Conservation (phyloP, 2,888 invertebrate species). For the Crossocerus cetratus region DNA sequence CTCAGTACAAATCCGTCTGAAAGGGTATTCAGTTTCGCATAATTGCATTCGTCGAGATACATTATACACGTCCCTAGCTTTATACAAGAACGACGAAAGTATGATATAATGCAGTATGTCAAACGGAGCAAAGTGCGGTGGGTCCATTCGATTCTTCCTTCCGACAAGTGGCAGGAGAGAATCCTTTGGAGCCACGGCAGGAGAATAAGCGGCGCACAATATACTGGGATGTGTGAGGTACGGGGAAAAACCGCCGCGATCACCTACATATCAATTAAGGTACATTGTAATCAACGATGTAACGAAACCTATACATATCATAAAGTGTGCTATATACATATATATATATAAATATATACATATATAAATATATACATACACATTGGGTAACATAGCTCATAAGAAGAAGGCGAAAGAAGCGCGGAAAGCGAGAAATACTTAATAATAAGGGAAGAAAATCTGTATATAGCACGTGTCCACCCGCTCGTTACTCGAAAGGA, state of each 20-base stretch:
- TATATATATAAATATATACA: neutral
- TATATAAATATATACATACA: too few relatives aligned
- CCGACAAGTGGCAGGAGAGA: too few relatives aligned
- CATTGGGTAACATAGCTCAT: too few relatives aligned
- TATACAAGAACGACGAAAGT: neutral
- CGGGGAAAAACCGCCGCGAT: conserved; percentile 32
- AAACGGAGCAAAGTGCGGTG: too few relatives aligned
- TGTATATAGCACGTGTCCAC: conserved; percentile 25
- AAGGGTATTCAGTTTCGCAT: neutral
- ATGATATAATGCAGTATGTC: too few relatives aligned
- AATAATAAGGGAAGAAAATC: conserved; percentile 2
- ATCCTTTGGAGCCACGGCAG: too few relatives aligned
- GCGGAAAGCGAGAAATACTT: too few relatives aligned
- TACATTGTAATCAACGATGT: conserved; percentile 62
- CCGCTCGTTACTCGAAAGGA: conserved; percentile 10
- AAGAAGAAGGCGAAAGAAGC: too few relatives aligned
- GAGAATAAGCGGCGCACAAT: too few relatives aligned
- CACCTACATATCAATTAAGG: conserved; percentile 71
- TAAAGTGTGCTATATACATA: conserved; percentile 65
- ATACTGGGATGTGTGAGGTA: too few relatives aligned
- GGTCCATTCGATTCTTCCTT: too few relatives aligned
- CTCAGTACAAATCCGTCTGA: neutral
- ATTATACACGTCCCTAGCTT: neutral
- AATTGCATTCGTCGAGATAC: neutral
- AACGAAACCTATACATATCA: conserved; percentile 73